These are phyloP conservation scores for Atherinomorus stipes DNA, from an alignment of 2,113 vertebrate genomes.

Conservation along the genomic window DNA sequence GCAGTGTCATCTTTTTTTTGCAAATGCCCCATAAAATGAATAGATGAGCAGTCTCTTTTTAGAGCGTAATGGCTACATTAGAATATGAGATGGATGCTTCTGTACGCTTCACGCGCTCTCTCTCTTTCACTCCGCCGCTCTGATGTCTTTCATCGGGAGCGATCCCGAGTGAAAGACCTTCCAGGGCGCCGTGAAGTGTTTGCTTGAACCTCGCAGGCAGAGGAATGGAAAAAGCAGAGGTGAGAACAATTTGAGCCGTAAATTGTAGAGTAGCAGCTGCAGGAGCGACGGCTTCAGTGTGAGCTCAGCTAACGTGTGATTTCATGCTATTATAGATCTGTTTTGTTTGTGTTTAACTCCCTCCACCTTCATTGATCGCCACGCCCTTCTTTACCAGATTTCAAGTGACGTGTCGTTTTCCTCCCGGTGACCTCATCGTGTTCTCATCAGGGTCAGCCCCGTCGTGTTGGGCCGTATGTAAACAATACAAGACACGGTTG, in stretches of 20 bases:
- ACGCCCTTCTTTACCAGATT: constrained; percentile 45
- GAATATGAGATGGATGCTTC: constrained; percentile 74
- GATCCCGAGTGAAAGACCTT: constrained; percentile 52
- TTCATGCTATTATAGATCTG: constrained; percentile 54
- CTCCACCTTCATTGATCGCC: constrained; percentile 61
- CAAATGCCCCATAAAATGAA: constrained; percentile 75
- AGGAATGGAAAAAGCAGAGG: constrained; percentile 44
- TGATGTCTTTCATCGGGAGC: constrained; percentile 58
- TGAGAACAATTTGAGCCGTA: constrained; percentile 51
- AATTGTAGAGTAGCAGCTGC: constrained; percentile 35
- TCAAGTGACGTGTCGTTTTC: constrained; percentile 60
- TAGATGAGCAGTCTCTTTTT: constrained; percentile 74
- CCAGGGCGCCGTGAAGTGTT: constrained; percentile 64
- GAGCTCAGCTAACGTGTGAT: constrained; percentile 55
- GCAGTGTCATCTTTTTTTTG: constrained; percentile 70
- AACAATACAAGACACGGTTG: constrained; percentile 61
- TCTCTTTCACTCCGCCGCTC: constrained; percentile 52
- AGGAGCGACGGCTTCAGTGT: constrained; percentile 37
- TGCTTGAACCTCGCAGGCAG: constrained; percentile 56
- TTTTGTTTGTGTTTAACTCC: constrained; percentile 57
- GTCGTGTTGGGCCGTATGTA: constrained; percentile 59
- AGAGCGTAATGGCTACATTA: constrained; percentile 76
- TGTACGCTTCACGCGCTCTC: constrained; percentile 60
- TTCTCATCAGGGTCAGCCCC: constrained; percentile 58
- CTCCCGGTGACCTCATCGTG: constrained; percentile 61